These are phyloP conservation scores for Syngnathus scovelli DNA, from an alignment of 2,113 vertebrate species.

Conservation along the genomic window DNA sequence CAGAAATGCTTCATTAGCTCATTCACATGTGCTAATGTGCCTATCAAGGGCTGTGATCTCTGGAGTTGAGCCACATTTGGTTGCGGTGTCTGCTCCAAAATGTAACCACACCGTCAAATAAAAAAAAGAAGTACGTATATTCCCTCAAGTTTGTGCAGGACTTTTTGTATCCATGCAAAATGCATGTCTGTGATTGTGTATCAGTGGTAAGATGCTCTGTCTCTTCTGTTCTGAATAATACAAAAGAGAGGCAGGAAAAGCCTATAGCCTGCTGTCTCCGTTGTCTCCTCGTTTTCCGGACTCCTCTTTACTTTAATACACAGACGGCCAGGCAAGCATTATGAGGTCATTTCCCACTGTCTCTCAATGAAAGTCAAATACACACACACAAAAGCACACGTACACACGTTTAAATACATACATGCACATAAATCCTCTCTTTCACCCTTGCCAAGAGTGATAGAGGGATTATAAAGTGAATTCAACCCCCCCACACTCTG, in stretches of 20 bases:
- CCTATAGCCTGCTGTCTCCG: slow-evolving; percentile 29
- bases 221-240: slow-evolving; percentile 61
- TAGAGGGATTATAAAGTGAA: slow-evolving; percentile 12
- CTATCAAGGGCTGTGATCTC: slow-evolving; percentile 46
- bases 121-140: slow-evolving; percentile 60
- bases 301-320: slow-evolving; percentile 28
- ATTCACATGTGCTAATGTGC: slow-evolving; percentile 57
- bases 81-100: slow-evolving; percentile 13
- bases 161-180: slow-evolving; percentile 11
- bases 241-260: slow-evolving; percentile 50
- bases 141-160: slow-evolving; percentile 28
- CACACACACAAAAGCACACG: slow-evolving; percentile 29
- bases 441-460: slow-evolving; percentile 13
- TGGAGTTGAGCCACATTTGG: slow-evolving; percentile 49
- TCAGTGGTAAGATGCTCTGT: slow-evolving; percentile 15
- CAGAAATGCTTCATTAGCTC: slow-evolving; percentile 53
- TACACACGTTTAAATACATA: slow-evolving; percentile 4
- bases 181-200: slow-evolving; percentile 2
- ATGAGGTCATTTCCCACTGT: slow-evolving; percentile 43
- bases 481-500: slow-evolving; percentile 1
- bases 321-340: slow-evolving; percentile 27
- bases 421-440: slow-evolving; percentile 4
- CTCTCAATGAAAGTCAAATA: slow-evolving; percentile 38
- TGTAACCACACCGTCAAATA: slow-evolving; percentile 7
- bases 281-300: slow-evolving; percentile 21